Percentiles rank a stretch among this genome's conserved stretches.
These are phyloP conservation scores for Cydia amplana DNA, from an alignment of 1,140 invertebrate species.

Conservation along the genomic window DNA sequence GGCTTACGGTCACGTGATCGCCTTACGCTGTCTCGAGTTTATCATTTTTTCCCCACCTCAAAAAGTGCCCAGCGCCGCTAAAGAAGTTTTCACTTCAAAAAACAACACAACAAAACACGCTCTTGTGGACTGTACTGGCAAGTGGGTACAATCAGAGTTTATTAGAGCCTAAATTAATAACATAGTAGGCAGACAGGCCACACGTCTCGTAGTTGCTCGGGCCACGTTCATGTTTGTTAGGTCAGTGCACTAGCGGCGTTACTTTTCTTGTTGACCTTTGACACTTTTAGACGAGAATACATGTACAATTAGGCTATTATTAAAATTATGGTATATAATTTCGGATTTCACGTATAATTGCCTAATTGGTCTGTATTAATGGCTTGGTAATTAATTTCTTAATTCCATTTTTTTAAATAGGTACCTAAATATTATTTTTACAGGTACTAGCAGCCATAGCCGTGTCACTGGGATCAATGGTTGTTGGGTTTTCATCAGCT, in stretches of 20 bases:
- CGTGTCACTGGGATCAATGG: conserved; percentile 91
- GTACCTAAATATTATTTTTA: conserved; percentile 49
- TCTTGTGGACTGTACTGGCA: conserved; percentile 35
- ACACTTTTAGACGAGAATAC: not conserved
- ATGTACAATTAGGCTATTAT: too few species aligned
- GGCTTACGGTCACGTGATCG: too few species aligned
- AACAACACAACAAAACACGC: not conserved
- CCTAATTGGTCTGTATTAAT: not conserved
- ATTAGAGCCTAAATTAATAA: conserved; percentile 70
- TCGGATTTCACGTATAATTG: not conserved
- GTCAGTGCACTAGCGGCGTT: not conserved
- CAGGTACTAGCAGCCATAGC: conserved; percentile 90
- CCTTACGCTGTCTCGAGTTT: too few species aligned
- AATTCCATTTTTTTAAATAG: not conserved
- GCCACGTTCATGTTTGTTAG: not conserved
- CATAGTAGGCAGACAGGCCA: conserved; percentile 49
- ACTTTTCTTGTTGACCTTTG: not conserved
- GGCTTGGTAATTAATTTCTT: not conserved
- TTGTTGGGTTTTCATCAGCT: conserved; percentile 91
- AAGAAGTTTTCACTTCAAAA: too few species aligned
- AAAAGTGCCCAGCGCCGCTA: too few species aligned
- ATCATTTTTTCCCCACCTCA: too few species aligned
- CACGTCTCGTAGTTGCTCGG: conserved; percentile 43
- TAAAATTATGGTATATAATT: not conserved
- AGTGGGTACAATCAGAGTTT: conserved; percentile 60